Evolutionary conservation across 2,888 invertebrate species (phyloP).

Genomic region (Trissolcus brochymenae): DNA sequence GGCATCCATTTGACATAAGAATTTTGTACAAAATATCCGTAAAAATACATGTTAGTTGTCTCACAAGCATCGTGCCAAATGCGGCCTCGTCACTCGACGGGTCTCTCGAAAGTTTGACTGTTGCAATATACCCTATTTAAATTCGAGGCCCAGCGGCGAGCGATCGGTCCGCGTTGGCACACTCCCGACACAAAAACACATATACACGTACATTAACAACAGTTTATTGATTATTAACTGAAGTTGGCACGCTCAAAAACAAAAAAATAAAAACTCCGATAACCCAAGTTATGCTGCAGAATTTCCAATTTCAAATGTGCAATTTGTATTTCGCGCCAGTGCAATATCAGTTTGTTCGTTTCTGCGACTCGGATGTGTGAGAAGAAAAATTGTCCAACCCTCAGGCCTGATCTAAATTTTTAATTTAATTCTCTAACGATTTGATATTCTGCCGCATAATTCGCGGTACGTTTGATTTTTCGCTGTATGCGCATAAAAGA

Average conservation of each 20-base stretch:
- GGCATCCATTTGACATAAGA: constrained; percentile 58
- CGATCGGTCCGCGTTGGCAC: constrained; percentile 28
- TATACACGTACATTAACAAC: not conserved
- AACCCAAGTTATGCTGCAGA: constrained; percentile 49
- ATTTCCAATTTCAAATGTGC: constrained; percentile 24
- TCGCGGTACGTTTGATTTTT: constrained; percentile 16
- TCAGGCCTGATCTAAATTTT: not conserved
- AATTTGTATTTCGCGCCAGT: not conserved
- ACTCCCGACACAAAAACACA: not conserved
- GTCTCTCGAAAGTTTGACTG: constrained; percentile 16
- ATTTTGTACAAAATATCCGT: constrained; percentile 56
- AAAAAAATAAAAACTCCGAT: constrained; percentile 22
- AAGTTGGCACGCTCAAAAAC: constrained; percentile 44
- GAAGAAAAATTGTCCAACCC: too few relatives aligned
- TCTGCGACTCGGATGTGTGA: too few relatives aligned
- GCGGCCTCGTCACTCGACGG: constrained; percentile 27
- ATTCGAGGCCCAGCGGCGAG: constrained; percentile 19
- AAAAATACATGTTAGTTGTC: constrained; percentile 56
- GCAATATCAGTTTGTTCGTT: not conserved
- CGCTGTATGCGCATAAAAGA: too few relatives aligned
- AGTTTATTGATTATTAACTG: constrained; percentile 38
- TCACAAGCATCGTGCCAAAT: constrained; percentile 34
- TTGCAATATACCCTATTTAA: constrained; percentile 47
- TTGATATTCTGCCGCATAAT: constrained; percentile 46
- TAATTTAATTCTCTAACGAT: constrained; percentile 5